A percentile compares a stretch with the other conserved stretches of the same genome.
Evolutionary conservation across 2,888 invertebrate species (phyloP).

Genomic region (Acleris emargana): DNA sequence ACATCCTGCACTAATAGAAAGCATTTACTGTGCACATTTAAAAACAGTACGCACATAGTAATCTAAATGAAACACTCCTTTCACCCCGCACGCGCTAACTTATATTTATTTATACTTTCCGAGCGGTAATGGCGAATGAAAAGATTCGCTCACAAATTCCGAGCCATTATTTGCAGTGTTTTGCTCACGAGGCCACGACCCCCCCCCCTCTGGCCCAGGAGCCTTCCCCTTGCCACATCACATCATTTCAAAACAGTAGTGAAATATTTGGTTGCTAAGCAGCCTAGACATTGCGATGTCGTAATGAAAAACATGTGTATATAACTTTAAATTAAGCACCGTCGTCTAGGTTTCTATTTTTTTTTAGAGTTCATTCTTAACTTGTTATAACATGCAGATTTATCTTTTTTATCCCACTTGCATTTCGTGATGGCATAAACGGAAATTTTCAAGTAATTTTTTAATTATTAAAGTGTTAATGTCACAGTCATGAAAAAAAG

Average conservation of each 20-base stretch:
- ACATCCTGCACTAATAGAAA: not conserved
- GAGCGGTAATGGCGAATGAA: constrained; percentile 27
- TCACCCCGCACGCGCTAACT: constrained; percentile 10
- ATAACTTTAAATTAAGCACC: too few relatives aligned
- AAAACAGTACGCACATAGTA: constrained; percentile 15
- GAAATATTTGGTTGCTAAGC: too few relatives aligned
- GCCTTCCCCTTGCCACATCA: constrained; percentile 12
- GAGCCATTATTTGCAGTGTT: constrained; percentile 37
- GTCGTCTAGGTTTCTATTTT: too few relatives aligned
- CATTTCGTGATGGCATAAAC: too few relatives aligned
- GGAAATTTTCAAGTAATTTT: too few relatives aligned
- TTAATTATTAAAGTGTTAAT: too few relatives aligned
- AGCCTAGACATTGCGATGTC: too few relatives aligned
- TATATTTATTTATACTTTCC: constrained; percentile 33
- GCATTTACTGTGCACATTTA: not conserved
- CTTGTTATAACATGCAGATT: too few relatives aligned
- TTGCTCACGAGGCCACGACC: constrained; percentile 35
- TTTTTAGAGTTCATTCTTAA: too few relatives aligned
- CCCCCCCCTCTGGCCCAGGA: constrained; percentile 21
- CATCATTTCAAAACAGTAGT: constrained; percentile 25
- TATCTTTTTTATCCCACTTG: too few relatives aligned
- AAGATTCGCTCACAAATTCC: constrained; percentile 36
- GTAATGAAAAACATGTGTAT: too few relatives aligned
- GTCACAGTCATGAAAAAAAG: too few relatives aligned
- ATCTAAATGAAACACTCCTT: constrained; percentile 24